phyloP scores from a whole-genome alignment of 2,888 invertebrate genomes.

The Plutella xylostella region DNA sequence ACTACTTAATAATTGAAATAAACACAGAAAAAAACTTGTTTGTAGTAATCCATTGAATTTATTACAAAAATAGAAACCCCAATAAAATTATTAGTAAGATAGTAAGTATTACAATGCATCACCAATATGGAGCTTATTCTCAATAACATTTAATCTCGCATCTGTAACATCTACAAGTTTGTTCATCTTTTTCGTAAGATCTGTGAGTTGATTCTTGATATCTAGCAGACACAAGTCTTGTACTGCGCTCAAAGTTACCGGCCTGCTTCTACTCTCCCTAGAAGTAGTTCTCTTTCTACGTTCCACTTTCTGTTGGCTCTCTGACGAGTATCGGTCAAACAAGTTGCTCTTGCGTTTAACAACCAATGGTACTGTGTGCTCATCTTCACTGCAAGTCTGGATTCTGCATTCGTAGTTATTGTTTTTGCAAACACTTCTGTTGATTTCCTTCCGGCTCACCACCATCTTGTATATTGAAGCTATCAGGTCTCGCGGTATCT shows the following conservation, averaged over 20 bases:
- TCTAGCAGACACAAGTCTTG: constrained; percentile 64
- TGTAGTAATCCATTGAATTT: too few species aligned
- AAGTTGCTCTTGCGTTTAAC: constrained; percentile 60
- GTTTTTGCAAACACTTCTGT: constrained; percentile 62
- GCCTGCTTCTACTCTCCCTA: constrained; percentile 40
- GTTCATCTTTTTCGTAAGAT: constrained; percentile 49
- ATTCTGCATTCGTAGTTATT: constrained; percentile 57
- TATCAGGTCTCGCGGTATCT: constrained; percentile 81
- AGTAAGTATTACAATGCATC: too few species aligned
- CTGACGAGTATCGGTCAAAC: constrained; percentile 50
- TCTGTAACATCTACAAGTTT: constrained; percentile 47
- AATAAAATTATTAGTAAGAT: too few species aligned
- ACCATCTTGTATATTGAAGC: constrained; percentile 80
- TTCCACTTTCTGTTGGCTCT: constrained; percentile 55
- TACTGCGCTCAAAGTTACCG: constrained; percentile 50
- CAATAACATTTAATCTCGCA: constrained; percentile 34
- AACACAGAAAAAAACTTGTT: too few species aligned
- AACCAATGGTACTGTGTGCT: constrained; percentile 30
- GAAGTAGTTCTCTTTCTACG: constrained; percentile 46
- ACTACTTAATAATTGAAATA: too few species aligned
- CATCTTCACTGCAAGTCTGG: constrained; percentile 37
- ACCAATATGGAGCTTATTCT: constrained; percentile 33
- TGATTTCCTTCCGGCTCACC: constrained; percentile 73
- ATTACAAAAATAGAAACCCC: too few species aligned
- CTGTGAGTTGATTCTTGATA: constrained; percentile 50